Percentiles rank a stretch among this genome's conserved stretches.
Conservation (phyloP, 2,888 invertebrate species). For the Tricholauxania praeusta region DNA sequence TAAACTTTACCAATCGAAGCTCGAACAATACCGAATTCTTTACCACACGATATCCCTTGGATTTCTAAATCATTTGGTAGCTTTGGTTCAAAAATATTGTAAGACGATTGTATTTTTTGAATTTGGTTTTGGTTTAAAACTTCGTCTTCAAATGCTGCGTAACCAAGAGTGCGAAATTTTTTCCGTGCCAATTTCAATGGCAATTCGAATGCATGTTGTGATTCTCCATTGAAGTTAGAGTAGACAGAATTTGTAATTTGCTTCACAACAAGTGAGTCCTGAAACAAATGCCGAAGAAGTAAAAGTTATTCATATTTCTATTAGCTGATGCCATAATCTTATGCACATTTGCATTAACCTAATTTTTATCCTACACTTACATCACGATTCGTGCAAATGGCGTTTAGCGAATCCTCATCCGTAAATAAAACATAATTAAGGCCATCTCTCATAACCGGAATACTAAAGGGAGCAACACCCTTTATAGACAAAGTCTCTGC, state of each 20-base stretch:
- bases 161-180: constrained; percentile 82
- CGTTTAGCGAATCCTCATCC: constrained; percentile 83
- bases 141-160: constrained; percentile 79
- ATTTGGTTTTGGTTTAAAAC: constrained; percentile 68
- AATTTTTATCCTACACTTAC: constrained; percentile 68
- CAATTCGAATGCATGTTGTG: constrained; percentile 70
- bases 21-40: constrained; percentile 88
- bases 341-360: too few relatives aligned
- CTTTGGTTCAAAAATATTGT: constrained; percentile 72
- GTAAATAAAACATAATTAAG: constrained; percentile 73
- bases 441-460: constrained; percentile 63
- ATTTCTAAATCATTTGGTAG: constrained; percentile 83
- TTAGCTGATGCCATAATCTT: too few relatives aligned
- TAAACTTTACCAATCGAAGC: constrained; percentile 90
- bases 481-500: constrained; percentile 70
- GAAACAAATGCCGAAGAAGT: constrained; percentile 9
- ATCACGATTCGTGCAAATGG: constrained; percentile 84
- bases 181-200: constrained; percentile 83
- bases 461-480: constrained; percentile 64
- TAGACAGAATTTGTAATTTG: constrained; percentile 71
- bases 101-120: constrained; percentile 69
- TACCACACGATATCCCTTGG: constrained; percentile 82
- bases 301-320: background rate
- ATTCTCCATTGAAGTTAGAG: constrained; percentile 54
- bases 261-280: constrained; percentile 86